Evolutionary conservation across 2,888 invertebrate genomes (phyloP), one percentile per base, ranked within the genome.

Genomic region (Coenonympha arcania): DNA sequence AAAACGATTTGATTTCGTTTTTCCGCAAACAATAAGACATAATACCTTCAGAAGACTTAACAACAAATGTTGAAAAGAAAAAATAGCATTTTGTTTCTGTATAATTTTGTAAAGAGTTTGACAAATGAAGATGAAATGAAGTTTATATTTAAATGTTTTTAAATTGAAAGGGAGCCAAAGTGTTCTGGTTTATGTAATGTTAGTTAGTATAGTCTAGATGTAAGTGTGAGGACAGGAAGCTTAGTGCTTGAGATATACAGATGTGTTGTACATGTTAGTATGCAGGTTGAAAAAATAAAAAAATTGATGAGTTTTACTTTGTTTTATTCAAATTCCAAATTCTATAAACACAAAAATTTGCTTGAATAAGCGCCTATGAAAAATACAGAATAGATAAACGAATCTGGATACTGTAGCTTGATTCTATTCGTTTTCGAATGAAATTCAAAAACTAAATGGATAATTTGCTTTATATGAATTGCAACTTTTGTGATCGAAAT

Each of bases 111-210:
- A 54, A 48, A 54, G 33, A 37, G 53, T 33, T 49, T 57, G 49
- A 49, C 44, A 51, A 61, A 63, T 65, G 62, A 59, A n/a, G n/a
- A n/a, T n/a, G n/a, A n/a, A n/a, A 69, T 71, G 68, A 68, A 73
- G 63, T 68, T 24, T 68, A 66, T 64, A 57, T 63, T 64, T 56
- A 58, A 59, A 59, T 59, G 57, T 75, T 75, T 63, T 73, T 70
- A 68, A 69, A 71, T 73, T 62, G 59, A 65, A 60, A 71, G 81
- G 75, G 75, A 84, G 82, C 83, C 82, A 81, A 83, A 84, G 82
- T 79, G 81, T 85, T 85, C 83, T 78, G 75, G 69, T 72, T 70
- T 68, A 62, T 64, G 63, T 76, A 78, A 71, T 66, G 59, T 64
- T 74, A 69, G 71, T 64, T 61, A n/a, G n/a, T n/a, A n/a, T n/a